Evolutionary conservation across 2,113 vertebrate genomes (phyloP).

Genomic region (Pachyramphus minor): DNA sequence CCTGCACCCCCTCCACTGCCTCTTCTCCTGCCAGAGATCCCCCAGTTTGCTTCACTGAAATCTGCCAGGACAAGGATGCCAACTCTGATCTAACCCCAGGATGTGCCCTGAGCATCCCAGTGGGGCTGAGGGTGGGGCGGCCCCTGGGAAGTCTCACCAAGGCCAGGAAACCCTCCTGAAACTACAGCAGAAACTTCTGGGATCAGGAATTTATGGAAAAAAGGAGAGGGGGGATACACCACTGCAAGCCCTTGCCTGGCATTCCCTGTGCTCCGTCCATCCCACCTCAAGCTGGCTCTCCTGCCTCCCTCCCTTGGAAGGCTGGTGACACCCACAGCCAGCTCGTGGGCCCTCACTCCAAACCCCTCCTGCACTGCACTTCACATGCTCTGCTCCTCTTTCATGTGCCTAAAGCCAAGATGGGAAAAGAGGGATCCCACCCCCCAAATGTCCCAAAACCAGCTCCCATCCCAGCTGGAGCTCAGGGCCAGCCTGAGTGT

Average conservation of each 20-base stretch:
- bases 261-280: not conserved
- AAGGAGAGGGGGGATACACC: rapidly evolving
- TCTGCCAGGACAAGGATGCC: not conserved
- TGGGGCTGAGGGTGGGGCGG: rapidly evolving
- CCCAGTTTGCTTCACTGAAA: not conserved
- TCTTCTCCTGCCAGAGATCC: not conserved
- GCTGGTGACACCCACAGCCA: not conserved
- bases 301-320: not conserved
- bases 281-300: not conserved
- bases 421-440: not conserved
- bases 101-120: not conserved
- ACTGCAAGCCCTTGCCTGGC: not conserved
- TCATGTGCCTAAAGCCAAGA: rapidly evolving
- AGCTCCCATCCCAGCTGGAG: not conserved
- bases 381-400: not conserved
- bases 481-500: not conserved
- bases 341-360: not conserved
- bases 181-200: not conserved
- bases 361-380: not conserved
- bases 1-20: not conserved
- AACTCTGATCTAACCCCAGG: not conserved
- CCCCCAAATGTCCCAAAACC: rapidly evolving
- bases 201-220: rapidly evolving
- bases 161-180: not conserved
- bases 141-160: rapidly evolving